A percentile compares a stretch with the other conserved stretches of the same genome.
Conservation (phyloP, 2,113 vertebrate species). For the Pholis gunnellus region DNA sequence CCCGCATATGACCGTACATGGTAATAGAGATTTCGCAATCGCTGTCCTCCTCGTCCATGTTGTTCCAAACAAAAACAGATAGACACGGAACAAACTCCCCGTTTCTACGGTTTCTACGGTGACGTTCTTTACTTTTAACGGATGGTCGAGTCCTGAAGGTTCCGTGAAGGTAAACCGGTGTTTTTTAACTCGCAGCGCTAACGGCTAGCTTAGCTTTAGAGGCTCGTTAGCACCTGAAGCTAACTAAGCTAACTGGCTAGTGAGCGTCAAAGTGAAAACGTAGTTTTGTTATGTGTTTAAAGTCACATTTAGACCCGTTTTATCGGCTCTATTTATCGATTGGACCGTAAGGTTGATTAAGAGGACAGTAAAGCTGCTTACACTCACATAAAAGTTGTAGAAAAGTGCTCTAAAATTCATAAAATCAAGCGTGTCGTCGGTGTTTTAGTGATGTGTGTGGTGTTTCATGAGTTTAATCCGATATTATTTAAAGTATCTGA, state of each 20-base stretch:
- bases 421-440: background rate
- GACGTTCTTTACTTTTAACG: too few relatives aligned
- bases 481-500: background rate
- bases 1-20: constrained; percentile 80
- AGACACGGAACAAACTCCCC: too few relatives aligned
- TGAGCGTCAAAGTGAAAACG: background rate
- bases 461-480: background rate
- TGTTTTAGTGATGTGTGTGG: background rate
- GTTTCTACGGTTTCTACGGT: too few relatives aligned
- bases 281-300: fast-evolving
- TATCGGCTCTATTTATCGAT: fast-evolving
- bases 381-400: constrained; percentile 30
- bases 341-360: fast-evolving
- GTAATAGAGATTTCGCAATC: constrained; percentile 87
- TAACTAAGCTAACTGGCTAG: constrained; percentile 41
- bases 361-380: fast-evolving
- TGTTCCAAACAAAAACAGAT: constrained; percentile 79
- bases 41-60: constrained; percentile 63
- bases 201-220: background rate
- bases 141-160: too few relatives aligned
- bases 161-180: too few relatives aligned
- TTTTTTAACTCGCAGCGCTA: background rate
- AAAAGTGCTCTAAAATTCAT: constrained; percentile 32
- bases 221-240: constrained; percentile 53
- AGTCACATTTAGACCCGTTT: fast-evolving